phyloP scores from a whole-genome alignment of 30 jellyfish, hydroid and myxozoan species.

The Aurelia sp. region DNA sequence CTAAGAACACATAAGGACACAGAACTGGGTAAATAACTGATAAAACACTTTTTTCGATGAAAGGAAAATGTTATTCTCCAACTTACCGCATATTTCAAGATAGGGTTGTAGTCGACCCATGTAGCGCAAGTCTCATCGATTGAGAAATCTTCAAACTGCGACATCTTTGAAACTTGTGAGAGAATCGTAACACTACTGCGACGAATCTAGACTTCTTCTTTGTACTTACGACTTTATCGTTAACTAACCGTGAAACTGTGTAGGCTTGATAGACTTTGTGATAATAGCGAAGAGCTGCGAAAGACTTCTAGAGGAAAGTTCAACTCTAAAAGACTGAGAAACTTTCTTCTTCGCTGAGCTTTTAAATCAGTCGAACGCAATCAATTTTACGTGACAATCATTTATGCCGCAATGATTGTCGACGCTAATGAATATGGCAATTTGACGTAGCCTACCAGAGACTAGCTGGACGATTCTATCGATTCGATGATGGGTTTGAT shows the following conservation, averaged over 20 bases:
- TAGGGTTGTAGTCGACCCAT: not conserved
- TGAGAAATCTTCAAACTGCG: not conserved
- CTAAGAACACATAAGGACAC: too few relatives aligned
- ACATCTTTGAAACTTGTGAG: not conserved
- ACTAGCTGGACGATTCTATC: too few relatives aligned
- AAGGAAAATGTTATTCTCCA: not conserved
- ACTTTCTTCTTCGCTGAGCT: not conserved
- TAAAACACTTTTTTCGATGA: too few relatives aligned
- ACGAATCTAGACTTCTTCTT: not conserved
- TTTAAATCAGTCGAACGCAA: not conserved
- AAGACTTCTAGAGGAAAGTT: not conserved
- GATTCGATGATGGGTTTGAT: too few relatives aligned
- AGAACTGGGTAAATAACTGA: too few relatives aligned
- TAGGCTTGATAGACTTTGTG: not conserved
- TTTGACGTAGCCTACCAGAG: too few relatives aligned
- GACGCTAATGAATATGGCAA: not conserved
- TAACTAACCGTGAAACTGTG: too few relatives aligned
- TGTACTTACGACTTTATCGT: too few relatives aligned
- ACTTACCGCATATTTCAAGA: constrained; percentile 8
- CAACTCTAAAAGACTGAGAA: constrained; percentile 1
- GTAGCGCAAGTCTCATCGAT: not conserved
- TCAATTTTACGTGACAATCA: constrained; percentile 7
- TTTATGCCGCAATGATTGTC: not conserved
- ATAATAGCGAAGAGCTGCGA: constrained; percentile 6
- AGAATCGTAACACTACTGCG: not conserved